Evolutionary conservation across 64 coral and sea anemone species (phyloP), one percentile per base, ranked within the genome.

Genomic region (Actinia equina): DNA sequence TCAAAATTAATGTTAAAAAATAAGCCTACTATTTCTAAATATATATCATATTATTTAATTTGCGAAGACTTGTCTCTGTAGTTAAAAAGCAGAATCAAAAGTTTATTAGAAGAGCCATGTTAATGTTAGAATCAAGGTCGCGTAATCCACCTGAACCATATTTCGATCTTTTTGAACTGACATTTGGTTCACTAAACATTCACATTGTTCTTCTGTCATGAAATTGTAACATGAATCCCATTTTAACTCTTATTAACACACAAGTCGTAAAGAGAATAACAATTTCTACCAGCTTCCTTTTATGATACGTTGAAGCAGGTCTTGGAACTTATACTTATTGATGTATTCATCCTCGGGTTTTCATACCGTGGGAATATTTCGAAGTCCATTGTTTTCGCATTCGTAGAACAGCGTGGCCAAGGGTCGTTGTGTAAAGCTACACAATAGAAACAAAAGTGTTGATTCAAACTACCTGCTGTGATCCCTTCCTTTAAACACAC

Each of bases 331-430:
- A 37, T 37, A 49, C 17, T 44, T 81, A 81, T 81, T 81, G 4
- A 81, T 81, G 52, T 81, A 52, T 44, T 81, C 78, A n/a, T 74
- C 15, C 11, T 74, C 26, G 69, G 83, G 30, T 18, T 85, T 42
- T 85, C 41, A 17, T 58, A 85, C 83, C 83, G 83, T 85, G 83
- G 83, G 83, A 85, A 85, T 42, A 85, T 85, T 85, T 85, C n/a
- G 55, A 57, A 30, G 56, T 43, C 83, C 41, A 26, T 85, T 85
- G 83, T 85, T 85, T 44, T 41, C 5, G 51, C 22, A 18, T 49
- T 59, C n/a, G 83, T 53, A 30, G 30, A 63, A 17, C 83, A 85
- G 83, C 83, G 83, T 85, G 83, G 44, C 19, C 83, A 85, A 62
- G 54, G 52, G 26, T 85, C 59, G 55, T 49, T 43, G 43, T 81